Base-by-base conservation (phyloP, 2,888 invertebrate genomes). In the Pseudeuparius sepicola region DNA sequence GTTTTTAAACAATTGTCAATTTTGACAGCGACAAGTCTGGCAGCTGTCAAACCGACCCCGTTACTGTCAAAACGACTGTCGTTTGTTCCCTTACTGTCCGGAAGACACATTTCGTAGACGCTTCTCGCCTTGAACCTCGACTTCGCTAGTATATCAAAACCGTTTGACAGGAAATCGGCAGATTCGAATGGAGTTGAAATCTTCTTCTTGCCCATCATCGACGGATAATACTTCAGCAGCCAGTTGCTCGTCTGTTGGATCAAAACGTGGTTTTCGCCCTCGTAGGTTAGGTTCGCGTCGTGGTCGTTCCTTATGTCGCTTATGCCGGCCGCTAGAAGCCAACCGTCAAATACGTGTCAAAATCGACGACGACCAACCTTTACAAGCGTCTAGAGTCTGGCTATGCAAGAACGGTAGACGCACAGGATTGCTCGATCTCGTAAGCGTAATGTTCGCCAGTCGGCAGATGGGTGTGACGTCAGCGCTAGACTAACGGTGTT, bases 251-350 rank as follows among this genome's bases (percentile, higher is more conserved):
- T 74, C 39, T 61, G 60, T 60, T 90, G 89, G 33, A 88, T 71
- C 9, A 92, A 64, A 1, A 92, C 80, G 53, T 87, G 86, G 65
- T 88, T 89, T 65, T 92, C 90, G 1, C 92, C 90, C 61, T 92
- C 90, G 55, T 88, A 92, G 0, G 82, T 92, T 54, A 82, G 81
- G 62, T 84, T 86, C 0, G 87, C 86, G 58, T 90, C 90, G 57
- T 86, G 78, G 54, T 84, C 79, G 56, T 81, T 75, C 24, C 86
- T 71, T 1, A 89, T 57, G 5, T 76, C 75, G 27, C 85, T 83
- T 31, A 90, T 63, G 10, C 78, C 74, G 15, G 84, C 64, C 20
- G 76, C 85, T 84, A 52, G 3, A 54, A 52, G 25, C 6, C n/a
- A 20, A 6, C 20, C 6, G n/a, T 20, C 20, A 20, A 20, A 20